Base-by-base conservation (phyloP, 64 coral and sea anemone genomes). In the Platygyra sinensis region DNA sequence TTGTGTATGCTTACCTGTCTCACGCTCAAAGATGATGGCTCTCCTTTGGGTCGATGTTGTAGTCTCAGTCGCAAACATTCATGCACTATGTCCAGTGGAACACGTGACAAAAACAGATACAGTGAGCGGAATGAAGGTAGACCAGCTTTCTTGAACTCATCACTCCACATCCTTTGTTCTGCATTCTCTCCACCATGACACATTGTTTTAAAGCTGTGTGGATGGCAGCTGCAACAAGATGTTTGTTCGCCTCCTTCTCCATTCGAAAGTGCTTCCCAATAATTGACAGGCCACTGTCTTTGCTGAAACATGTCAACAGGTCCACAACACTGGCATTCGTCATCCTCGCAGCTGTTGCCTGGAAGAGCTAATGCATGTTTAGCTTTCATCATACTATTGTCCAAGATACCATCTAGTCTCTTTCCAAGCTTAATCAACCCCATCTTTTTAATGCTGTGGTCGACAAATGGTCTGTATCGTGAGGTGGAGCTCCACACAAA, bases 391-490 rank as follows among this genome's bases (percentile, higher is more conserved):
- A 96, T 54, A 67, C 79, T 96, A 0, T 75, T 49, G 69, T 94
- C 95, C 30, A 96, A 77, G 33, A 94, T 95, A 30, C 91, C 90
- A 4, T 84, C 65, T 25, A 99, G 60, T 86, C 94, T 96, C 76
- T 99, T 91, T 14, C 91, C 97, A 39, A 99, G 74, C 38, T 91
- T 93, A 57, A 95, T 87, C 17, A 99, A 72, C 17, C 97, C 97
- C 94, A 99, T 93, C 63, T 96, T 99, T 71, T 99, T 99, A 19
- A 99, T 96, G 79, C 88, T 99, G 49, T 89, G 87, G 63, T 99
- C 94, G 29, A 95, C 97, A 96, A 99, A 99, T 18, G 90, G 91
- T 24, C 94, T 76, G 89, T 99, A 99, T n/a, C 97, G 76, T 76
- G 92, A 93, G 30, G 95, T 97, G 54, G 91, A 94, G 73, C 91